Evolutionary conservation across 2,113 vertebrate species (phyloP).

Genomic region (Cariama cristata): DNA sequence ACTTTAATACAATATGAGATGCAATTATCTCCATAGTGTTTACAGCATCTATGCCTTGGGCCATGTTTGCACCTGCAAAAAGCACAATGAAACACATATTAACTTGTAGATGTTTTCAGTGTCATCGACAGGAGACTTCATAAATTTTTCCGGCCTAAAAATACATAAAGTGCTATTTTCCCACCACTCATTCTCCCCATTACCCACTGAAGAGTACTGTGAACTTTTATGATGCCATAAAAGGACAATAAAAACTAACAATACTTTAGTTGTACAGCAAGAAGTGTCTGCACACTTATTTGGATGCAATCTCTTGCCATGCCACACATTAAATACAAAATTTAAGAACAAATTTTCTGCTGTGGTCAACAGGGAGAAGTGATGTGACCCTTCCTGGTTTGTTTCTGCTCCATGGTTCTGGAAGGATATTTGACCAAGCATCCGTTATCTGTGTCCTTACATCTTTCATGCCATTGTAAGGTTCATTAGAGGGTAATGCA

Average conservation of each 20-base stretch:
- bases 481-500: background rate
- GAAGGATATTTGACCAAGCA: background rate
- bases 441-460: background rate
- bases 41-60: slow-evolving; percentile 97
- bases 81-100: slow-evolving; percentile 49
- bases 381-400: background rate
- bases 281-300: background rate
- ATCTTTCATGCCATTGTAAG: background rate
- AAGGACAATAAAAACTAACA: slow-evolving; percentile 54
- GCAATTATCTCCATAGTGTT: slow-evolving; percentile 97
- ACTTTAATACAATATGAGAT: slow-evolving; percentile 98
- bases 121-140: background rate
- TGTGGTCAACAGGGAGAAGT: background rate
- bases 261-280: slow-evolving; percentile 3
- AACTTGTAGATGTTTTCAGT: background rate
- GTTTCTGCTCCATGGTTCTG: background rate
- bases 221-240: slow-evolving; percentile 48
- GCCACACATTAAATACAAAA: background rate
- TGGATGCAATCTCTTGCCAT: background rate
- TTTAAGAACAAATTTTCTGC: background rate
- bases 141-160: slow-evolving; percentile 29
- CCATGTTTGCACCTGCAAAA: slow-evolving; percentile 92
- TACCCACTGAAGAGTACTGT: slow-evolving; percentile 1
- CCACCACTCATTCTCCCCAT: background rate
- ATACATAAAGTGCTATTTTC: slow-evolving; percentile 4